A percentile compares a stretch with the other conserved stretches of the same genome.
Conservation (phyloP, 2,888 invertebrate species). For the Oxytorus armatus region DNA sequence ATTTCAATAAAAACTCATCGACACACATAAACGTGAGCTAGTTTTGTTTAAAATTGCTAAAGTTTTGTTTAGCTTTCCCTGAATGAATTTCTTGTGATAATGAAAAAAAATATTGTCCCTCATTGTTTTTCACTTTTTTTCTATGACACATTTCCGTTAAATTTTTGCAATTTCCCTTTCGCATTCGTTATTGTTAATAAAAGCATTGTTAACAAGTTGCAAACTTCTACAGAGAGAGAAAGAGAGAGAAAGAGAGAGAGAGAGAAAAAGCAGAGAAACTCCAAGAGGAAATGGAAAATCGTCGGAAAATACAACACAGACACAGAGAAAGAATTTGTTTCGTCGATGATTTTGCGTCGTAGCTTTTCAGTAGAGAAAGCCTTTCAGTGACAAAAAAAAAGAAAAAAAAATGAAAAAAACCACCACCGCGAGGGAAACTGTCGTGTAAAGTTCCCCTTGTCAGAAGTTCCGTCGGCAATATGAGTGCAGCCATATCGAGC, state of each 20-base stretch:
- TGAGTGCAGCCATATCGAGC: slow-evolving; percentile 30
- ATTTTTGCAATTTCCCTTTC: background rate
- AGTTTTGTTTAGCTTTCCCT: too few relatives aligned
- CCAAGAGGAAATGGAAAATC: background rate
- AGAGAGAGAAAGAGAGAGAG: background rate
- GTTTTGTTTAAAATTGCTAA: too few relatives aligned
- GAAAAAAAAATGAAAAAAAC: background rate
- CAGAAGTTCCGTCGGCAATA: slow-evolving; percentile 20
- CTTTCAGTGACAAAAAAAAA: background rate
- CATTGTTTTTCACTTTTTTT: too few relatives aligned
- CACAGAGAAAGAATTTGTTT: slow-evolving; percentile 29
- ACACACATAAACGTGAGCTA: too few relatives aligned
- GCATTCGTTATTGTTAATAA: background rate
- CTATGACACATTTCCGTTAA: background rate
- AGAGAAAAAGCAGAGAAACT: background rate
- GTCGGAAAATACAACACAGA: background rate
- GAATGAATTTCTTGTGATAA: too few relatives aligned
- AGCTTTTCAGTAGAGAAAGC: slow-evolving; percentile 12
- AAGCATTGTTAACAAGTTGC: slow-evolving; percentile 3
- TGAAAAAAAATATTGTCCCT: too few relatives aligned
- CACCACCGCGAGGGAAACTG: slow-evolving; percentile 15
- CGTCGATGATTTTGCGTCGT: slow-evolving; percentile 27
- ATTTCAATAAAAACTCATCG: too few relatives aligned
- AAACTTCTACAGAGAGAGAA: slow-evolving; percentile 4
- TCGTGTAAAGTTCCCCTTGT: slow-evolving; percentile 24